These are phyloP conservation scores for Drosophila sechellia DNA, from an alignment of 1,140 invertebrate genomes.

Conservation along the genomic window DNA sequence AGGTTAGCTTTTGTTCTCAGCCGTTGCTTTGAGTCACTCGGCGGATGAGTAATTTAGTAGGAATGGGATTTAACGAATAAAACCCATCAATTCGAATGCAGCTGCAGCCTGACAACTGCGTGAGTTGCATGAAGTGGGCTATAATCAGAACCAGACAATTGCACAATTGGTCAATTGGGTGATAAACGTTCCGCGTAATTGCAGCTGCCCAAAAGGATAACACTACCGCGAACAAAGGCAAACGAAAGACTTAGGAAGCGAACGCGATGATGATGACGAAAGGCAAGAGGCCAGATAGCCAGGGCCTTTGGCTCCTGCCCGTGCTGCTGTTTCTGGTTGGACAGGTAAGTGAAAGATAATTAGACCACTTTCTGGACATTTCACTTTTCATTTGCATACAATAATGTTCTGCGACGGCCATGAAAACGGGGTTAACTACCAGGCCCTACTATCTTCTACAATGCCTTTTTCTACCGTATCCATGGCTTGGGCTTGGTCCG, in stretches of 20 bases:
- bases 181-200: conserved; percentile 64
- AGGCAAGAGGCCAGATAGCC: conserved; percentile 40
- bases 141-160: conserved; percentile 59
- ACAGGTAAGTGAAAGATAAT: conserved; percentile 69
- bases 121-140: conserved; percentile 68
- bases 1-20: conserved; percentile 42
- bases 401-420: conserved; percentile 64
- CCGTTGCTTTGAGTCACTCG: conserved; percentile 45
- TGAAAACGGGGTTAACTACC: conserved; percentile 73
- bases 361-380: conserved; percentile 61
- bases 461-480: conserved; percentile 28
- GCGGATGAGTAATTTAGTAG: conserved; percentile 59
- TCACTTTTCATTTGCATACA: conserved; percentile 83
- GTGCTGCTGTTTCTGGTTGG: conserved; percentile 46
- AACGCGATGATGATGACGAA: conserved; percentile 57
- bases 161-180: conserved; percentile 40
- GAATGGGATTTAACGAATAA: conserved; percentile 1
- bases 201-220: conserved; percentile 60
- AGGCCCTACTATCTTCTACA: conserved; percentile 21
- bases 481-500: conserved; percentile 31
- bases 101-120: conserved; percentile 49
- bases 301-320: conserved; percentile 43
- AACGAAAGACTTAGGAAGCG: conserved; percentile 70
- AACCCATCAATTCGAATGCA: conserved; percentile 17
- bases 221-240: conserved; percentile 2